A percentile compares a stretch with the other conserved stretches of the same genome.
Conservation (phyloP, 2,797 vertebrate species). For the Molossus alvarezi region DNA sequence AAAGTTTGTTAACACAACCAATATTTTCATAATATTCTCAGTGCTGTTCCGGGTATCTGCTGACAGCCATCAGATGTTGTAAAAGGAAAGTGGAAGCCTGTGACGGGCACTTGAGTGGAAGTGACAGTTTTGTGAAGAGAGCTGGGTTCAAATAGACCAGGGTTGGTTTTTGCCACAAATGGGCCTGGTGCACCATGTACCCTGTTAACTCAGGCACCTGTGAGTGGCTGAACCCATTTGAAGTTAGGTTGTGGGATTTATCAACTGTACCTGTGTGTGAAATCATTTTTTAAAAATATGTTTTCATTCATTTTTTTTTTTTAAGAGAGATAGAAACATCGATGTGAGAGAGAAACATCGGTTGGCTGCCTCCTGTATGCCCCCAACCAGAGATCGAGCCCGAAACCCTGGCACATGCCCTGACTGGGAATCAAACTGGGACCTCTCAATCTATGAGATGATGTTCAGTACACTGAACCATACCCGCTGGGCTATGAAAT, state of each 20-base stretch:
- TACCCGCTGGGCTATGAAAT: neutral
- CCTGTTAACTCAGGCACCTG: neutral
- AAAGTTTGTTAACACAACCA: neutral
- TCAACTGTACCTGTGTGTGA: neutral
- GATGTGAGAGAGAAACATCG: too few species aligned
- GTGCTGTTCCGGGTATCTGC: neutral
- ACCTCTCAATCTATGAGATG: too few species aligned
- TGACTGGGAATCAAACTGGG: too few species aligned
- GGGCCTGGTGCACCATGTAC: neutral
- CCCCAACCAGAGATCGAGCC: too few species aligned
- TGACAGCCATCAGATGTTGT: neutral
- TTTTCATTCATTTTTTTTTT: too few species aligned
- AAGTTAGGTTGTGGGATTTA: neutral
- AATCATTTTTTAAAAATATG: neutral
- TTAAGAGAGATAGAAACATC: too few species aligned
- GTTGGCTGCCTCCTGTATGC: too few species aligned
- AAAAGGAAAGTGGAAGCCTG: slow-evolving; percentile 16
- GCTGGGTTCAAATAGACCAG: neutral
- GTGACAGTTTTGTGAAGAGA: neutral
- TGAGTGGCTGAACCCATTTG: neutral
- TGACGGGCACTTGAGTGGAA: neutral
- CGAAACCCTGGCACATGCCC: too few species aligned
- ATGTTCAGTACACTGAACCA: too few species aligned
- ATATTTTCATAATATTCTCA: slow-evolving; percentile 1
- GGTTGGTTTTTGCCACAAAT: neutral